A percentile compares a stretch with the other conserved stretches of the same genome.
Conservation (phyloP, 2,113 vertebrate genomes). For the Xiphophorus maculatus region DNA sequence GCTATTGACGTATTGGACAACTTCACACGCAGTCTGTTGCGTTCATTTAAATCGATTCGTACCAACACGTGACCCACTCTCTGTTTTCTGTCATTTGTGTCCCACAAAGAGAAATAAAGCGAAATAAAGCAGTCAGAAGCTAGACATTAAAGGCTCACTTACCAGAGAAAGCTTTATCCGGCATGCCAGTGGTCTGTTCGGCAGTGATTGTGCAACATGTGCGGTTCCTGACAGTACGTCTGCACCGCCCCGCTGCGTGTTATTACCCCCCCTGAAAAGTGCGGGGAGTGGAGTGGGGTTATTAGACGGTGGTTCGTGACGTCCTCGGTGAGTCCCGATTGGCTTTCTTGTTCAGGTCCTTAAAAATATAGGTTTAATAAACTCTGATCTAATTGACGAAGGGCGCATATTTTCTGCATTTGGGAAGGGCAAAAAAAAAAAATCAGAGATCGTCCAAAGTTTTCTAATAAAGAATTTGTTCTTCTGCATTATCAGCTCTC, state of each 20-base stretch:
- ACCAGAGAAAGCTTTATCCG: neutral
- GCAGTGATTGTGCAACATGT: neutral
- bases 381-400: neutral
- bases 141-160: neutral
- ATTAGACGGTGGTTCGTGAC: too few relatives aligned
- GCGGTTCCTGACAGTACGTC: neutral
- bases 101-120: neutral
- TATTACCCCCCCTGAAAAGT: neutral
- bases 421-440: neutral
- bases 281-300: neutral
- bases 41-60: neutral
- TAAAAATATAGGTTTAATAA: neutral
- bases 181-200: neutral
- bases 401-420: neutral
- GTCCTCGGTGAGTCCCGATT: too few relatives aligned
- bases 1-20: too few relatives aligned
- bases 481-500: neutral
- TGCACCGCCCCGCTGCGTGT: slow-evolving; percentile 3
- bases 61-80: neutral
- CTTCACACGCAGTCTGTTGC: too few relatives aligned
- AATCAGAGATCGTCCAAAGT: neutral
- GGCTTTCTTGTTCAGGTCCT: neutral
- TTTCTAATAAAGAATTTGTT: too few relatives aligned
- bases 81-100: too few relatives aligned
- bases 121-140: neutral